Conservation (phyloP, 2,113 vertebrate species). For the Psammodynastes pulverulentus region DNA sequence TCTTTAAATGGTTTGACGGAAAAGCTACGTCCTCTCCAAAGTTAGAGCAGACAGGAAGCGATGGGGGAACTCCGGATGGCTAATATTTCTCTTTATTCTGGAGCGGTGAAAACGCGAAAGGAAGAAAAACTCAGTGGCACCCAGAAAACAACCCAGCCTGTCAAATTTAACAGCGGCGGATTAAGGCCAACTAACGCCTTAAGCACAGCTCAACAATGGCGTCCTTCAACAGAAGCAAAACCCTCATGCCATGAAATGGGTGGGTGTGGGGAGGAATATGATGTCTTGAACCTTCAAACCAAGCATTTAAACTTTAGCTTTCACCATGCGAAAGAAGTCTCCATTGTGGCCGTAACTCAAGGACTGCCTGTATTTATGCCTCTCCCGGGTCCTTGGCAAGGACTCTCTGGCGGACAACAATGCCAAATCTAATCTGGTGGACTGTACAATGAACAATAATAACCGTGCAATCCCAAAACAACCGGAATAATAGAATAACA, state of each 20-base stretch:
- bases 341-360: background rate
- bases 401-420: too few species aligned
- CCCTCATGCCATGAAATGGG: background rate
- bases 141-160: background rate
- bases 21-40: background rate
- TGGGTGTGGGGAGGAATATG: background rate
- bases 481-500: too few species aligned
- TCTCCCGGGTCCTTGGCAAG: too few species aligned
- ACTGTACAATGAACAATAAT: background rate
- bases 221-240: background rate
- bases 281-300: background rate
- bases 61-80: background rate
- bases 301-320: background rate
- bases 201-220: background rate
- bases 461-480: background rate
- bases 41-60: background rate
- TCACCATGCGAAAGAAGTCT: background rate
- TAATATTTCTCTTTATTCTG: background rate
- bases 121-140: background rate
- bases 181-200: background rate
- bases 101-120: background rate
- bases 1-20: background rate
- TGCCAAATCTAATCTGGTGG: background rate
- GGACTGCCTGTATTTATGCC: too few species aligned
- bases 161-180: background rate